phyloP scores from a whole-genome alignment of 1,140 invertebrate species.

The Tetranychus cinnabarinus region DNA sequence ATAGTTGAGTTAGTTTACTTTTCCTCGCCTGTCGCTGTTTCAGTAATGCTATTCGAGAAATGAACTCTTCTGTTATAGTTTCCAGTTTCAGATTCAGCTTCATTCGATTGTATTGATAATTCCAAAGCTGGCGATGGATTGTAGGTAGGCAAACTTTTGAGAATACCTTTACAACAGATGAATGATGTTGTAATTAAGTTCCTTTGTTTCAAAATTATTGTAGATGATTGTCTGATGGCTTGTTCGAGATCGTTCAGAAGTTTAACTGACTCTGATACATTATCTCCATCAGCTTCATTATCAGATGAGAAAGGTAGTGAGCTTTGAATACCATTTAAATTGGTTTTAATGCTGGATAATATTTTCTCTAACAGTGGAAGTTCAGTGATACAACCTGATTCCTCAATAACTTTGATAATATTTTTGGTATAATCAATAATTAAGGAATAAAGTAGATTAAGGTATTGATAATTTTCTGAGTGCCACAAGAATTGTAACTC shows the following conservation, averaged over 20 bases:
- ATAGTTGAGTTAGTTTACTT: too few species aligned
- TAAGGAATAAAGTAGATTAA: background rate
- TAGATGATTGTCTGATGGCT: background rate
- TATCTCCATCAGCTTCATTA: background rate
- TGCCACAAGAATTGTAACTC: background rate
- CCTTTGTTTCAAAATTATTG: background rate
- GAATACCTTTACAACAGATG: background rate
- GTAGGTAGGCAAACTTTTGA: background rate
- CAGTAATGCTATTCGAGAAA: too few species aligned
- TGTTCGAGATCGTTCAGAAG: background rate
- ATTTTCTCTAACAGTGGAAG: background rate
- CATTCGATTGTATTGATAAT: too few species aligned
- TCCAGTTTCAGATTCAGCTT: too few species aligned
- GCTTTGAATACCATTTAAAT: background rate
- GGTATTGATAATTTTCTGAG: background rate
- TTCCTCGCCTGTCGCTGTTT: too few species aligned
- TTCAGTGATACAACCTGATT: background rate
- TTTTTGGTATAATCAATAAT: background rate
- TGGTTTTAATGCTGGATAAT: background rate
- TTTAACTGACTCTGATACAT: background rate
- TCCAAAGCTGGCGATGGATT: background rate
- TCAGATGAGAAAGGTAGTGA: background rate
- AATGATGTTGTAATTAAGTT: background rate
- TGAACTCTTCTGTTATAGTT: too few species aligned
- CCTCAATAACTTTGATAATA: background rate